Conservation (phyloP, 2,113 vertebrate species). For the Athene cunicularia region DNA sequence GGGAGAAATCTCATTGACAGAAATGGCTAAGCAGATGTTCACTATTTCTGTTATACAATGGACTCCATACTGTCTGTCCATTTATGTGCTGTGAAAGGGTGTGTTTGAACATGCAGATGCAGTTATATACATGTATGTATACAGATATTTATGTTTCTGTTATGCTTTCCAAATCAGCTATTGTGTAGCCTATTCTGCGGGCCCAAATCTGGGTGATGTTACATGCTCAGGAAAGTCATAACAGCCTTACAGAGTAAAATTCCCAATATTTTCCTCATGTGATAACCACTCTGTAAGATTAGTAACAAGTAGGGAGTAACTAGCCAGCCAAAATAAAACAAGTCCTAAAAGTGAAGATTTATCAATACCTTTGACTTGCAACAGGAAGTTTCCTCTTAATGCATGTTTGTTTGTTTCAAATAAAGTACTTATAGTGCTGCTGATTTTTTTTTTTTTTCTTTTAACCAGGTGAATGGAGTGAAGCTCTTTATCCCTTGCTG, state of each 20-base stretch:
- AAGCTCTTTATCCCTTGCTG: conserved; percentile 95
- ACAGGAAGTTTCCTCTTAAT: not conserved
- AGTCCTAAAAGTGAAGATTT: not conserved
- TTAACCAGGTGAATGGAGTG: conserved; percentile 92
- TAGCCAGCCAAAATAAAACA: not conserved
- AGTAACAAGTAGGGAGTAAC: not conserved
- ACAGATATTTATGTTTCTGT: not conserved
- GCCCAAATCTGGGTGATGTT: not conserved
- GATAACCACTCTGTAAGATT: not conserved
- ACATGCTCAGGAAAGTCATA: not conserved
- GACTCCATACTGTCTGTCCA: not conserved
- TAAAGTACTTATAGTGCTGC: not conserved
- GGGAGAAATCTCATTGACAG: not conserved
- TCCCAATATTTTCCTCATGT: not conserved
- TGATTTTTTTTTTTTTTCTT: not conserved
- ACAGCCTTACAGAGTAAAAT: not conserved
- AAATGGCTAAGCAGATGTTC: not conserved
- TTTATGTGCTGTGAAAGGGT: not conserved
- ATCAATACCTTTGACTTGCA: not conserved
- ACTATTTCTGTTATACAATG: not conserved
- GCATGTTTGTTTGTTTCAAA: not conserved
- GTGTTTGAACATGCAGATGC: not conserved
- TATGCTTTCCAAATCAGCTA: not conserved
- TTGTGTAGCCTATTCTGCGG: not conserved
- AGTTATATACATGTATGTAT: not conserved